Evolutionary conservation across 1,140 invertebrate genomes (phyloP).

Genomic region (Mizuhopecten yessoensis): DNA sequence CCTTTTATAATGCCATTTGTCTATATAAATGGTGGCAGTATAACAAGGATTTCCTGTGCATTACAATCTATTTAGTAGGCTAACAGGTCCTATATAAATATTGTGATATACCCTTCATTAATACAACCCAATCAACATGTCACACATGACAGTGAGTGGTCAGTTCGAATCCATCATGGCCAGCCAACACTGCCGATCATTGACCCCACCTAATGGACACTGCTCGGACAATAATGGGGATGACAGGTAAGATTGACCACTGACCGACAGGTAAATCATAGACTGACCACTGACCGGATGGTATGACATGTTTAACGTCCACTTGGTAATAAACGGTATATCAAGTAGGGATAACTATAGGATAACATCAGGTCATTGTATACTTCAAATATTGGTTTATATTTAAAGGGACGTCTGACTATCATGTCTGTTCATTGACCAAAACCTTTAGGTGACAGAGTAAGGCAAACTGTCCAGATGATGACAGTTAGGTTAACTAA

Average conservation of each 20-base stretch:
- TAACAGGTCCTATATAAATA: too few relatives aligned
- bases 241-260: background rate
- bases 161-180: background rate
- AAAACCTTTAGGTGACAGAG: too few relatives aligned
- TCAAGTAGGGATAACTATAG: background rate
- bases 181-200: background rate
- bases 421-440: background rate
- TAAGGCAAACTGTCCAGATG: too few relatives aligned
- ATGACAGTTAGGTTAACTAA: too few relatives aligned
- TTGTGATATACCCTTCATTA: background rate
- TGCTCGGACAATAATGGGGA: background rate
- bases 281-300: background rate
- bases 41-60: too few relatives aligned
- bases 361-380: background rate
- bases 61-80: too few relatives aligned
- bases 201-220: background rate
- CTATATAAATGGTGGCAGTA: too few relatives aligned
- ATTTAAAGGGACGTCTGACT: slow-evolving; percentile 16
- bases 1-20: too few relatives aligned
- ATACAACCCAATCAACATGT: background rate
- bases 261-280: background rate
- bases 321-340: background rate
- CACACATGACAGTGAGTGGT: background rate
- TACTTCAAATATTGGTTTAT: background rate
- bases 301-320: background rate